Evolutionary conservation across 2,113 vertebrate genomes (phyloP), one percentile per base, ranked within the genome.

Genomic region (Sterrhoptilus dennistouni): DNA sequence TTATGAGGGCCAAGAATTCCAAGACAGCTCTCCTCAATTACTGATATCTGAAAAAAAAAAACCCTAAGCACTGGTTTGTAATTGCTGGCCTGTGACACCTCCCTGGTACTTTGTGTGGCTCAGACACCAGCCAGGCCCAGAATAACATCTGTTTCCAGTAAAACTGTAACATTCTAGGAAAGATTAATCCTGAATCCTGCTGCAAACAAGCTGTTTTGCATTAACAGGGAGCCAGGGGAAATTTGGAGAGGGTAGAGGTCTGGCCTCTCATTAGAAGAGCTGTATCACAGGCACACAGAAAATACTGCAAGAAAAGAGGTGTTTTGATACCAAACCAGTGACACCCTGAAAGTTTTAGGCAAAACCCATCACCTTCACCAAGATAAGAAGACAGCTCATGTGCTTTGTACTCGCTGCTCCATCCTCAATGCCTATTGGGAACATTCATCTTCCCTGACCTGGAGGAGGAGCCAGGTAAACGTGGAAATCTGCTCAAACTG

Each of bases 371-470:
- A 59, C 12, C 57, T 12, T 33, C 61, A n/a, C 23, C 53, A 38
- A n/a, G 36, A 38, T 24, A 53, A 61, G 53, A 42, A 50, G 64
- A 66, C 3, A 27, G 33, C 31, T 20, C 4, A 7, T 54, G 36
- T 12, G 6, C 4, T 45, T 61, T 60, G 54, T 12, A 8, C 29
- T 42, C 69, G 68, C 52, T 71, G 78, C 47, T 69, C 33, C 3
- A 1, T 38, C 0, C 0, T 57, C 6, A 12, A 12, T 2, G 45
- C n/a, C 54, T 14, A n/a, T 71, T 64, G 22, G n/a, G 35, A 50
- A 59, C 33, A 12, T 50, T 65, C 42, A 8, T 56, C 68, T 56
- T 38, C 75, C 68, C 78, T 44, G 83, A 63, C 25, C 56, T 47
- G 53, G 2, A 23, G 88, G 45, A 77, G 36, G 61, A 79, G 59